Base-by-base conservation (phyloP, 2,888 invertebrate species). In the Cerceris ruficornis region DNA sequence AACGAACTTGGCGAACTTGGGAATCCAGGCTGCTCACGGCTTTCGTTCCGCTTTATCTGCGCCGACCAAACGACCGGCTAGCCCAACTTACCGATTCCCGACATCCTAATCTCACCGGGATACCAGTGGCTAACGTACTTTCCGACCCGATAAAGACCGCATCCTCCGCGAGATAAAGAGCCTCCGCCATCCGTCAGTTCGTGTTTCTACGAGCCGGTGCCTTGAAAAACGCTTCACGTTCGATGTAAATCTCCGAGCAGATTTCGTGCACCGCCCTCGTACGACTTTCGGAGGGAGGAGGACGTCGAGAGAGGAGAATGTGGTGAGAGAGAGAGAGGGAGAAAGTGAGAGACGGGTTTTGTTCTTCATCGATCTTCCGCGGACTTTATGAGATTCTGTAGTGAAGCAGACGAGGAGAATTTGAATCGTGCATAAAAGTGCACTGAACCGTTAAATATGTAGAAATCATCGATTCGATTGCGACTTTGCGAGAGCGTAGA, bases 121-220 rank as follows among this genome's bases (percentile, higher is more conserved):
- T 84, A 86, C 81, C 77, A 66, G 67, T 71, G 84, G 84, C 83
- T 85, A 86, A 82, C 85, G 84, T 86, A 87, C 83, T 85, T 88
- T 87, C 87, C 81, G 80, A 77, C 81, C 65, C 74, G 88, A 89
- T 86, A 87, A 87, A 85, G 87, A 88, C 85, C 88, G 84, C 85
- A 85, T 87, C 86, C 85, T 86, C 73, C 80, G 75, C 50, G 73
- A 74, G 88, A 89, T 88, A 88, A 88, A 84, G 80, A 83, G 79
- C 81, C 79, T 72, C 73, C 80, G 80, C 83, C 83, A 87, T 86
- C 75, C 81, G 81, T 87, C 80, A 81, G 77, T 66, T 69, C 15
- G 6, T 64, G 72, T 74, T 81, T 73, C 64, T 7, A 49, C 62
- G 58, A 57, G 68, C 59, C 55, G 54, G 52, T 64, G 59, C 62